Evolutionary conservation across 2,113 vertebrate genomes (phyloP).

Genomic region (Brachirus orientalis): DNA sequence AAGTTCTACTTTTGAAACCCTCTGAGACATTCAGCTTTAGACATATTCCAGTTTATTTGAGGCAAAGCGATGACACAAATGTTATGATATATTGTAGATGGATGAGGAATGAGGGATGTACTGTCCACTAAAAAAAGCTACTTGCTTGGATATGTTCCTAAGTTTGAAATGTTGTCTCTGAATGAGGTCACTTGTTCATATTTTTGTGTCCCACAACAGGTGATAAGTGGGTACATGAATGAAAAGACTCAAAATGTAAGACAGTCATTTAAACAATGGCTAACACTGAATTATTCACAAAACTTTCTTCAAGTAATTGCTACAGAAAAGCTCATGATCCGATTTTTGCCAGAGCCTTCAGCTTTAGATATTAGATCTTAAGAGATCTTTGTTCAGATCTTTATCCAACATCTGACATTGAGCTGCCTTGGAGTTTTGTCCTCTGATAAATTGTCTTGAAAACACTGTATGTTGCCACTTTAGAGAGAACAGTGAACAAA

Average conservation of each 20-base stretch:
- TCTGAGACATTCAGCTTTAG: slow-evolving; percentile 45
- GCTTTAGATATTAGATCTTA: slow-evolving; percentile 7
- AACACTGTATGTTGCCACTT: too few species aligned
- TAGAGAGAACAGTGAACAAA: slow-evolving; percentile 27
- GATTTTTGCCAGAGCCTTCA: too few species aligned
- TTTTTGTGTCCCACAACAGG: slow-evolving; percentile 19
- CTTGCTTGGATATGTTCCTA: slow-evolving; percentile 18
- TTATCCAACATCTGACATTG: slow-evolving; percentile 29
- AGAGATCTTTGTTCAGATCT: slow-evolving; percentile 42
- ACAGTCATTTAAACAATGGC: too few species aligned
- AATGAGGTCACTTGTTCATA: slow-evolving; percentile 33
- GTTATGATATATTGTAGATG: slow-evolving; percentile 25
- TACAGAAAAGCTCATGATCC: slow-evolving; percentile 33
- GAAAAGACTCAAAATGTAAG: too few species aligned
- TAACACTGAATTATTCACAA: neutral
- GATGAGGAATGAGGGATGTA: neutral
- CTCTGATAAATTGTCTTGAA: slow-evolving; percentile 42
- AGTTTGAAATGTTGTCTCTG: slow-evolving; percentile 45
- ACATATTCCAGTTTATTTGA: slow-evolving; percentile 40
- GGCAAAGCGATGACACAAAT: slow-evolving; percentile 11
- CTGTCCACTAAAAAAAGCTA: slow-evolving; percentile 19
- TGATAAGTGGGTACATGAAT: slow-evolving; percentile 2
- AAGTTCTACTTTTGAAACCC: slow-evolving; percentile 34
- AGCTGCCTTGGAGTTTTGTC: slow-evolving; percentile 30
- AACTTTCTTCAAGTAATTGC: too few species aligned